phyloP scores from a whole-genome alignment of 2,888 invertebrate genomes.

The Argyresthia goedartella region DNA sequence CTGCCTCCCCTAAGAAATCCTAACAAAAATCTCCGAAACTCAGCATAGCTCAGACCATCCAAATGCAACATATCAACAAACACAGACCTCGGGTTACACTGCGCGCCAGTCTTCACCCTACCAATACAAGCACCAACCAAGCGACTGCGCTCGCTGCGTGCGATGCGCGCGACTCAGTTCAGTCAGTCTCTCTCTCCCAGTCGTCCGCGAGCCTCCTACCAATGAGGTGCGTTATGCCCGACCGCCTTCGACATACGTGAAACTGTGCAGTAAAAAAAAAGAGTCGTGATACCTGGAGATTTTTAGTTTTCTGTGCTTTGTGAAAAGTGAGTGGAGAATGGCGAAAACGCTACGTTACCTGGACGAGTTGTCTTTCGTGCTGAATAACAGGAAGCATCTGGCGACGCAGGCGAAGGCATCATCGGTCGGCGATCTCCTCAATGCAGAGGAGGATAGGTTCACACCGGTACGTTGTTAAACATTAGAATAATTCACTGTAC shows the following conservation, averaged over 20 bases:
- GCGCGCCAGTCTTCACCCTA: too few relatives aligned
- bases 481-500: not conserved
- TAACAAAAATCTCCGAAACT: too few relatives aligned
- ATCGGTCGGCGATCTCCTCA: constrained; percentile 62
- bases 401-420: constrained; percentile 57
- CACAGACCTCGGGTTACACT: too few relatives aligned
- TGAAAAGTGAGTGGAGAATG: constrained; percentile 24
- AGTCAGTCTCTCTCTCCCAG: too few relatives aligned
- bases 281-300: not conserved
- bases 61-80: too few relatives aligned
- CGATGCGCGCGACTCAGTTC: not conserved
- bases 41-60: too few relatives aligned
- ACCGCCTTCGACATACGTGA: not conserved
- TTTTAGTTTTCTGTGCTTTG: not conserved
- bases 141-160: too few relatives aligned
- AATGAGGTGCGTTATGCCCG: not conserved
- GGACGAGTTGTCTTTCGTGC: constrained; percentile 63
- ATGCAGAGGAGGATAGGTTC: constrained; percentile 52
- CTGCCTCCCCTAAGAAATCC: too few relatives aligned
- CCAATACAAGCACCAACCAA: too few relatives aligned
- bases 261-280: not conserved
- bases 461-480: constrained; percentile 32
- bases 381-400: constrained; percentile 53
- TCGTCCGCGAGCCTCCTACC: not conserved
- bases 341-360: constrained; percentile 62